phyloP scores from a whole-genome alignment of 2,797 vertebrate species.

The Urosaurus nigricauda region DNA sequence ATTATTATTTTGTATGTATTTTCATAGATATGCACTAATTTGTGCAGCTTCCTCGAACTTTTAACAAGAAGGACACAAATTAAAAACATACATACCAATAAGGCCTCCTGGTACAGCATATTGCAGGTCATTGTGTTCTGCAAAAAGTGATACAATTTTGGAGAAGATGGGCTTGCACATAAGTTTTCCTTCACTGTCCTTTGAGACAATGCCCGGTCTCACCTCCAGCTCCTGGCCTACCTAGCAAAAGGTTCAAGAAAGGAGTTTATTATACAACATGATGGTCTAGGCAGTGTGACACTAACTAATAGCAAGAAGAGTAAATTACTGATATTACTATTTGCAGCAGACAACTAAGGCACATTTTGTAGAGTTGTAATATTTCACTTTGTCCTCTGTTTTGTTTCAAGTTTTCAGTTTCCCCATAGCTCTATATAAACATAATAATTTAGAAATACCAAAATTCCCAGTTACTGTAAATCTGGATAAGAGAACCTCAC shows the following conservation, averaged over 20 bases:
- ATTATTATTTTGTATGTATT: not conserved
- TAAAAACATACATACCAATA: slow-evolving; percentile 84
- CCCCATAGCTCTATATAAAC: too few species aligned
- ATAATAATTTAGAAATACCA: not conserved
- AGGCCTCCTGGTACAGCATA: slow-evolving; percentile 97
- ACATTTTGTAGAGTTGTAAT: not conserved
- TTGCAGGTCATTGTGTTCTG: slow-evolving; percentile 97
- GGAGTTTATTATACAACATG: not conserved
- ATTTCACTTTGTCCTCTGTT: too few species aligned
- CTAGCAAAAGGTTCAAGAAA: slow-evolving; percentile 74
- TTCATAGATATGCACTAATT: not conserved
- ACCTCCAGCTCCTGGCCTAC: slow-evolving; percentile 98
- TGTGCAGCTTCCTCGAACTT: not conserved
- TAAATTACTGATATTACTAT: slow-evolving; percentile 12
- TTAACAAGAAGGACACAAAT: not conserved
- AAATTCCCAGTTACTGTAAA: slow-evolving; percentile 1
- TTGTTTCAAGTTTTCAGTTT: too few species aligned
- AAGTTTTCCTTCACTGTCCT: slow-evolving; percentile 98
- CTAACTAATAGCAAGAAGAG: slow-evolving; percentile 6
- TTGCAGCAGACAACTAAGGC: slow-evolving; percentile 7
- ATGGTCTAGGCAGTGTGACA: slow-evolving; percentile 13
- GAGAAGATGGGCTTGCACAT: slow-evolving; percentile 99
- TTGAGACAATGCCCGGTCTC: slow-evolving; percentile 96
- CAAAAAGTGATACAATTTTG: slow-evolving; percentile 98
- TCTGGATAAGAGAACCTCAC: not conserved